phyloP scores from a whole-genome alignment of 2,797 vertebrate genomes.

The Psittacula echo region DNA sequence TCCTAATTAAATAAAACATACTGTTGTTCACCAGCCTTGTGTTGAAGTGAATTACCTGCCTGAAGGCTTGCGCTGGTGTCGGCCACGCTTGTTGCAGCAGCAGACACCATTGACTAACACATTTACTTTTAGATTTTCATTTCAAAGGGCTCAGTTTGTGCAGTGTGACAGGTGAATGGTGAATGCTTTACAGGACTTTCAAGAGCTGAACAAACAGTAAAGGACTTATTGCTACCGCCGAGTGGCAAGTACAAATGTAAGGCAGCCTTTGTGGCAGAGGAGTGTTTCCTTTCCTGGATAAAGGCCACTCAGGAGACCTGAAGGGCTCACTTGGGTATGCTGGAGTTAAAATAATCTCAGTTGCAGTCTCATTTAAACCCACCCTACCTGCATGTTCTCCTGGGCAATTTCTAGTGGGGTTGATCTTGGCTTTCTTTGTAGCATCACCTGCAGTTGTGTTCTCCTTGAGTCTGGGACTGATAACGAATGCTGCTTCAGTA shows the following conservation, averaged over 20 bases:
- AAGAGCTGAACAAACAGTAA: conserved; percentile 65
- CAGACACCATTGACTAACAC: conserved; percentile 18
- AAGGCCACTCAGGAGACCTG: conserved; percentile 15
- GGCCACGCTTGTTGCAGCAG: conserved; percentile 15
- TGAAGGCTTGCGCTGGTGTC: conserved; percentile 58
- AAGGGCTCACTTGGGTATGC: not conserved
- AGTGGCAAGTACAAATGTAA: conserved; percentile 22
- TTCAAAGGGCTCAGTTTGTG: conserved; percentile 68
- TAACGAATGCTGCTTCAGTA: conserved; percentile 40
- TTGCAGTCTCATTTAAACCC: conserved; percentile 37
- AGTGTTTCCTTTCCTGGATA: conserved; percentile 15
- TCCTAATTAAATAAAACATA: conserved; percentile 82
- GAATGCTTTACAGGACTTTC: conserved; percentile 64
- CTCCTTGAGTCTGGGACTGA: conserved; percentile 7
- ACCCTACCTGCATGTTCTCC: not conserved
- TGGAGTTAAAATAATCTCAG: conserved; percentile 27
- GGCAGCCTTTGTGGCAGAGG: conserved; percentile 29
- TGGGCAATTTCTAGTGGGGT: conserved; percentile 36
- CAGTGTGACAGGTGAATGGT: conserved; percentile 59
- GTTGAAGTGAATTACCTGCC: conserved; percentile 74
- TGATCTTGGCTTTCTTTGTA: conserved; percentile 21
- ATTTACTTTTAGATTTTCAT: conserved; percentile 63
- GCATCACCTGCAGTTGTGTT: not conserved
- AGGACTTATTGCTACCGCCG: conserved; percentile 26
- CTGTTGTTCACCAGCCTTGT: conserved; percentile 68